Evolutionary conservation across 2,797 vertebrate genomes (phyloP), one percentile per base, ranked within the genome.

Genomic region (Telmatherina bonti): DNA sequence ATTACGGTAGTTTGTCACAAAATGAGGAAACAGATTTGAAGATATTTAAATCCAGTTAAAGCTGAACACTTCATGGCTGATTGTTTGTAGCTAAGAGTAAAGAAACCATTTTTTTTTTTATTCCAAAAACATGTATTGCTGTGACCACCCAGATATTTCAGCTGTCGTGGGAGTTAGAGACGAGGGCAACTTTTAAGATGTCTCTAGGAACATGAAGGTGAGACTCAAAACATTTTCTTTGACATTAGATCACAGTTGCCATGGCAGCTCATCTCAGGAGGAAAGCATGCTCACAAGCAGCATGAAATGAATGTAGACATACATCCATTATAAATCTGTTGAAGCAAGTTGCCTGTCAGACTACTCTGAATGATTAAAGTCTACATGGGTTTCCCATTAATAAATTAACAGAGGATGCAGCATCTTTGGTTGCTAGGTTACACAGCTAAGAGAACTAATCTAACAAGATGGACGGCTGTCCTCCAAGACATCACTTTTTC

Each of bases 191-290:
- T 27, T 20, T 41, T n/a, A 60, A n/a, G 43, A 31, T 18, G 56
- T 15, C 9, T 30, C 38, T 29, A 43, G 7, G 30, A 55, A 43
- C 31, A 29, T 56, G n/a, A 51, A 58, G 52, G 43, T 22, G 18
- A 33, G 29, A 52, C 20, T 41, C 5, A 7, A 63, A 54, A 26
- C 35, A 7, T 54, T 43, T 70, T 26, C 35, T 47, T 63, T 43
- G 30, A 36, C n/a, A 9, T 51, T 22, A 16, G 22, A 45, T 16
- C 47, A 41, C 11, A 8, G 57, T 72, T 72, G 49, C 67, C 61
- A 72, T 72, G 69, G 43, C 38, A 71, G 69, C 60, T 54, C 2
- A 18, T 63, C 38, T 18, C 49, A 8, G 3, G 33, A 61, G 27
- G 33, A 5, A 35, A 53, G 38, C 29, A 27, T 27, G 29, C 57